These are phyloP conservation scores for Rhipidura dahli DNA, from an alignment of 2,113 vertebrate genomes.

Conservation along the genomic window DNA sequence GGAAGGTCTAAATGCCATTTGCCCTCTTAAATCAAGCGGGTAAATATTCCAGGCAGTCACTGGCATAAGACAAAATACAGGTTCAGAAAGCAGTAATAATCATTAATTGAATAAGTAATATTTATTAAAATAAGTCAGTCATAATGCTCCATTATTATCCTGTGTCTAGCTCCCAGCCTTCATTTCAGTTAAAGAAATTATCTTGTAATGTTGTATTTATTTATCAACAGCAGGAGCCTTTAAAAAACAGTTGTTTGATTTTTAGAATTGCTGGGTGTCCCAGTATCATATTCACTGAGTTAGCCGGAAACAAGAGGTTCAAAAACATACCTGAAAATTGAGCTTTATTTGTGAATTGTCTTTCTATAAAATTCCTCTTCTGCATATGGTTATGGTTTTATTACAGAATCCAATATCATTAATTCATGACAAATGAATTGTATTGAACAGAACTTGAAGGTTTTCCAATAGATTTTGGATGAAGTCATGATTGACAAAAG, in stretches of 20 bases:
- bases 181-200: not conserved
- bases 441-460: not conserved
- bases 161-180: not conserved
- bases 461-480: not conserved
- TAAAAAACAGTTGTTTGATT: not conserved
- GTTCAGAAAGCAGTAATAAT: not conserved
- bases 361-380: not conserved
- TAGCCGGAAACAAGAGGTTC: not conserved
- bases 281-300: not conserved
- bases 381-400: not conserved
- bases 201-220: not conserved
- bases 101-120: not conserved
- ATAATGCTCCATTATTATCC: not conserved
- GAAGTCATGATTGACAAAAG: not conserved
- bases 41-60: not conserved
- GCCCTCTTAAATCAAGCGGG: not conserved
- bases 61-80: not conserved
- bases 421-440: not conserved
- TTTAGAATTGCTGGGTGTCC: not conserved
- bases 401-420: not conserved
- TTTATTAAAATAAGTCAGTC: not conserved
- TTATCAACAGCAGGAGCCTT: not conserved
- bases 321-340: not conserved
- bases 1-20: not conserved
- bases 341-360: not conserved